phyloP scores from a whole-genome alignment of 2,113 vertebrate genomes.

The Uria lomvia region DNA sequence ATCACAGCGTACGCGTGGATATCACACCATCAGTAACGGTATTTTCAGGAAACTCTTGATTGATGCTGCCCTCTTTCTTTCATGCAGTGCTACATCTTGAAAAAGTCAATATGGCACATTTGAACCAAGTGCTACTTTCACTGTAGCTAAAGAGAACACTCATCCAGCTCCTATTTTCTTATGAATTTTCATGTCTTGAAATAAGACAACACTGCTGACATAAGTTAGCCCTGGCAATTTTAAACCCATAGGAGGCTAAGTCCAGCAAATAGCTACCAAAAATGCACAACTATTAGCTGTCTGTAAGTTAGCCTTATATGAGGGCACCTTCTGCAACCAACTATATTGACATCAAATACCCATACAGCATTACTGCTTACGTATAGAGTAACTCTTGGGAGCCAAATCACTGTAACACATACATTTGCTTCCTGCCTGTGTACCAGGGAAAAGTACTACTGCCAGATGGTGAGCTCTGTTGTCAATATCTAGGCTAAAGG shows the following conservation, averaged over 20 bases:
- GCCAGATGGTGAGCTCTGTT: neutral
- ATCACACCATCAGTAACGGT: neutral
- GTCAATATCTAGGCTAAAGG: neutral
- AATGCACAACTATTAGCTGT: neutral
- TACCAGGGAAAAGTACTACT: neutral
- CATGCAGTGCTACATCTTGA: neutral
- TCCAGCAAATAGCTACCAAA: neutral
- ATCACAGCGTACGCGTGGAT: fast-evolving
- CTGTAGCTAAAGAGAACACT: neutral
- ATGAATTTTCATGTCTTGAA: neutral
- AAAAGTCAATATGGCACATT: neutral
- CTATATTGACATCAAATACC: neutral
- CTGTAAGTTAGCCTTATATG: neutral
- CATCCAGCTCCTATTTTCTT: neutral
- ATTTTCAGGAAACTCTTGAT: neutral
- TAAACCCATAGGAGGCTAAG: neutral
- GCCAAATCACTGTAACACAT: neutral
- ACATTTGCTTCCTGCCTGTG: neutral
- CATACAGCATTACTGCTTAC: neutral
- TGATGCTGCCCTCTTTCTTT: slow-evolving; percentile 43
- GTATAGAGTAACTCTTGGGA: neutral
- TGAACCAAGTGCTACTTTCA: neutral
- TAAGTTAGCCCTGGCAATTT: neutral
- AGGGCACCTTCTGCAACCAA: neutral
- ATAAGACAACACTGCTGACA: neutral